Evolutionary conservation across 2,888 invertebrate genomes (phyloP).

Genomic region (Melipona bicolor): DNA sequence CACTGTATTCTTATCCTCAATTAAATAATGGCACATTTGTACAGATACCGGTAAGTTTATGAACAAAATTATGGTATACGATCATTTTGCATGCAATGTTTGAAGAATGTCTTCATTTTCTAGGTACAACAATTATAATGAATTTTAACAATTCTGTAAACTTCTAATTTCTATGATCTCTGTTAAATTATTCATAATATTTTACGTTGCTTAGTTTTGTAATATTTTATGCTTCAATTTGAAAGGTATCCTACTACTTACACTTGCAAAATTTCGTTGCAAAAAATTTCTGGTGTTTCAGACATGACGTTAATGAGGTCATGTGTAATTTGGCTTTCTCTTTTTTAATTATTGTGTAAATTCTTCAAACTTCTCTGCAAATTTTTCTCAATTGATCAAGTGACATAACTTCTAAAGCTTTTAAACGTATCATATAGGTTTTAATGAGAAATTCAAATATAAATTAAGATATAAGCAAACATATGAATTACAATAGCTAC

Average conservation of each 20-base stretch:
- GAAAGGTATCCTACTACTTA: background rate
- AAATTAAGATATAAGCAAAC: background rate
- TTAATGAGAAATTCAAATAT: background rate
- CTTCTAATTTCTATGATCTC: background rate
- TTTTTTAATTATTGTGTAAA: background rate
- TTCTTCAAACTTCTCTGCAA: background rate
- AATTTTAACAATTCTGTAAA: background rate
- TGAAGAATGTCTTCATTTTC: background rate
- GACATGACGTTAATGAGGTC: background rate
- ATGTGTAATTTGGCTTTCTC: background rate
- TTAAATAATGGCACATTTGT: conserved; percentile 94
- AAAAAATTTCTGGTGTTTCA: background rate
- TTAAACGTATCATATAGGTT: background rate
- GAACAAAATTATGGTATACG: background rate
- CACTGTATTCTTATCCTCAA: conserved; percentile 93
- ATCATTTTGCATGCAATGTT: background rate
- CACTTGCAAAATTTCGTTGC: background rate
- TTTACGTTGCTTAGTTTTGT: background rate
- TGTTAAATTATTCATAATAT: background rate
- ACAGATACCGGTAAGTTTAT: conserved; percentile 93
- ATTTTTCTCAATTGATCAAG: background rate
- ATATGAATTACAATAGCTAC: background rate
- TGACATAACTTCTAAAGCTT: background rate
- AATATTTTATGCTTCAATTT: background rate
- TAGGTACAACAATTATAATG: background rate